These are phyloP conservation scores for Sula dactylatra DNA, from an alignment of 2,113 vertebrate species.

Conservation along the genomic window DNA sequence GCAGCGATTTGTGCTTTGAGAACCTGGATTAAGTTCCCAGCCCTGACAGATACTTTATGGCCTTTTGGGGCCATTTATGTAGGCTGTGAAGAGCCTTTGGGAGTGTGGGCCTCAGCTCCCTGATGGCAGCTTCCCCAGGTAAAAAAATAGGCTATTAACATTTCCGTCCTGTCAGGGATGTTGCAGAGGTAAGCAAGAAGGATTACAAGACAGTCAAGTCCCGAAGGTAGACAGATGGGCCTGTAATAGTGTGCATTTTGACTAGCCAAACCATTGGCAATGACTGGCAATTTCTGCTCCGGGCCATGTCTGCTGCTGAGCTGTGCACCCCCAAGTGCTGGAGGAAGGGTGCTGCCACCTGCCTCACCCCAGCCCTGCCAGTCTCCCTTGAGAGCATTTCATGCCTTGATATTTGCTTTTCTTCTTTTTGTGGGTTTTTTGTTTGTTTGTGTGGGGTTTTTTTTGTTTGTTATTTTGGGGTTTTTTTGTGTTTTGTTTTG, in stretches of 20 bases:
- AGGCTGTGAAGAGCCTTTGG: background rate
- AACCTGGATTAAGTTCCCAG: background rate
- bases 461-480: too few species aligned
- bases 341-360: background rate
- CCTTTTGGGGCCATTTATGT: background rate
- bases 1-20: background rate
- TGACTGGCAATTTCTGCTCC: background rate
- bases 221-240: background rate
- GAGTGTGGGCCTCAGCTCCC: background rate
- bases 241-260: rapidly evolving
- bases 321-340: background rate
- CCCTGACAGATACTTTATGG: background rate
- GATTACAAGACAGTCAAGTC: background rate
- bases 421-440: too few species aligned
- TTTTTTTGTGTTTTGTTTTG: too few species aligned
- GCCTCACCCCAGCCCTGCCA: background rate
- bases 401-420: background rate
- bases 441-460: too few species aligned
- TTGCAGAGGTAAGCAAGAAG: background rate
- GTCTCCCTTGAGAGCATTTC: background rate
- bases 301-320: background rate
- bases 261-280: background rate
- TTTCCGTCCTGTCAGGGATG: background rate
- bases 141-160: background rate
- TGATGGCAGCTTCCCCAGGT: background rate